Base-by-base conservation (phyloP, 30 jellyfish, hydroid and myxozoan genomes). In the Hydractinia echinata region DNA sequence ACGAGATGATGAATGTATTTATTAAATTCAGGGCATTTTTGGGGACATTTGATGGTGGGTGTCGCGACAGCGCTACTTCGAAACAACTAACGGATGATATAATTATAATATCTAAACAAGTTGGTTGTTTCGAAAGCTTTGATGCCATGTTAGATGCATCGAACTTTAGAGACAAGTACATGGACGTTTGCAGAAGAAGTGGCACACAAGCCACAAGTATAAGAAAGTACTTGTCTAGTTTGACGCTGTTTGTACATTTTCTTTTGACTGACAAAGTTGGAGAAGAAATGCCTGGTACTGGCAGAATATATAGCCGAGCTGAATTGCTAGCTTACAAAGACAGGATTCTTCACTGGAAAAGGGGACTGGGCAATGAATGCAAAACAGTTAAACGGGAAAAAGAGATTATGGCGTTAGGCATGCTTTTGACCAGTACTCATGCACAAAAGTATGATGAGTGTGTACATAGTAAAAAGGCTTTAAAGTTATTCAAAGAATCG, bases 311-410 rank as follows among this genome's bases (percentile, higher is more conserved):
- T n/a, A 56, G 68, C n/a, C 10, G n/a, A n/a, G 10, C 68, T 10
- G 68, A 56, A 10, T 9, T 56, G n/a, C 10, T 56, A 9, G 10
- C 68, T n/a, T 9, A 9, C n/a, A 10, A 56, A 56, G n/a, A 56
- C n/a, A 10, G 68, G 68, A 56, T 56, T 56, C n/a, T n/a, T n/a
- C 13, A 9, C 68, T 56, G 68, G 68, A 56, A 56, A 56, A 56
- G 68, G n/a, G 68, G 68, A 9, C n/a, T 56, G 68, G n/a, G n/a
- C n/a, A 56, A 56, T 56, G 68, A 56, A 56, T 56, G 68, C n/a
- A 56, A 56, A n/a, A 56, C 68, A 56, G 68, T 56, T 9, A 56
- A 56, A 56, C 10, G n/a, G n/a, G n/a, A n/a, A n/a, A n/a, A n/a
- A n/a, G n/a, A n/a, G n/a, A n/a, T n/a, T n/a, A n/a, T n/a, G 68